Conservation (phyloP, 2,797 vertebrate species). For the Neomorphus geoffroyi region DNA sequence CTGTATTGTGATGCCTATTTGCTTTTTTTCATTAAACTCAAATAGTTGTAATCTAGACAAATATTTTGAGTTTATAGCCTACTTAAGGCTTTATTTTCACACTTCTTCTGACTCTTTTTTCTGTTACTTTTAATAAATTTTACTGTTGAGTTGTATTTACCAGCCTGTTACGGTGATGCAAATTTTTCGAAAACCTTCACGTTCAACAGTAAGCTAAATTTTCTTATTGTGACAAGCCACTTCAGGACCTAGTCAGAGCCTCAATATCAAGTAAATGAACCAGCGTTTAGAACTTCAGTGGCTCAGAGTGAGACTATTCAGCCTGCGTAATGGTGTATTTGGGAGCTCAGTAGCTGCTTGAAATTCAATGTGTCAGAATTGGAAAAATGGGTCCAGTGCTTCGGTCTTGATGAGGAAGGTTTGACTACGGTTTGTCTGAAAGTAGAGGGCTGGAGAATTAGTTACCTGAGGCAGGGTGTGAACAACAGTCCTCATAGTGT, state of each 20-base stretch:
- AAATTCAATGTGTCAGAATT: neutral
- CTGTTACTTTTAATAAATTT: neutral
- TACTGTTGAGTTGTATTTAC: neutral
- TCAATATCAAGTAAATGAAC: neutral
- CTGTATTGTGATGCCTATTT: neutral
- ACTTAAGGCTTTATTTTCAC: neutral
- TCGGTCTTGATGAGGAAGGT: neutral
- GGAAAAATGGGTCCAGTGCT: neutral
- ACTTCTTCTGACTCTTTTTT: neutral
- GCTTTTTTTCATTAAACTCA: neutral
- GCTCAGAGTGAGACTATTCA: neutral
- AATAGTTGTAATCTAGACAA: neutral
- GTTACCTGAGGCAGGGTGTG: neutral
- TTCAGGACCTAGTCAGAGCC: neutral
- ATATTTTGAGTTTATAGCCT: neutral
- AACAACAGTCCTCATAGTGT: accelerated
- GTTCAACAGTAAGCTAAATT: neutral
- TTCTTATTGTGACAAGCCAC: neutral
- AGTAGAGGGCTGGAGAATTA: neutral
- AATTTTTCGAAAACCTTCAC: neutral
- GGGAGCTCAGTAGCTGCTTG: neutral
- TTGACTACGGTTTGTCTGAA: neutral
- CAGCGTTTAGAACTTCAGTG: neutral
- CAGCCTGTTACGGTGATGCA: neutral
- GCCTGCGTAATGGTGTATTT: neutral